Conservation (phyloP, 2,888 invertebrate genomes). For the Caenorhabditis angaria region DNA sequence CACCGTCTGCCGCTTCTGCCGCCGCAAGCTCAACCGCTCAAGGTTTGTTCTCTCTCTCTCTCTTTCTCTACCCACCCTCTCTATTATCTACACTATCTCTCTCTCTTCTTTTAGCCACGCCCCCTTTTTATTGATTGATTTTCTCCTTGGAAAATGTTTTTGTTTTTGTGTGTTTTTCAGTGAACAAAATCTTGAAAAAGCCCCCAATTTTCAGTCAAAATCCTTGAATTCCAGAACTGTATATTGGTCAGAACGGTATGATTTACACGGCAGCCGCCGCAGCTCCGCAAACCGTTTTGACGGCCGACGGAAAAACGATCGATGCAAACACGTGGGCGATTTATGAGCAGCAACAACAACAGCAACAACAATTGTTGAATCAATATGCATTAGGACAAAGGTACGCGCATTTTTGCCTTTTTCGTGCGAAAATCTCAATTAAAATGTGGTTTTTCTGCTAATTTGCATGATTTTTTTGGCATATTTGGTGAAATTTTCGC, state of each 20-base stretch:
- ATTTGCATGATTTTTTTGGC: neutral
- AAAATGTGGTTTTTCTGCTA: neutral
- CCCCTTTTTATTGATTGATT: conserved; percentile 5
- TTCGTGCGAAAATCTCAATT: neutral
- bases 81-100: too few relatives aligned
- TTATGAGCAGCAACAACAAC: conserved; percentile 37
- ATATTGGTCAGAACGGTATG: conserved; percentile 37
- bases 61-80: too few relatives aligned
- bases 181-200: too few relatives aligned
- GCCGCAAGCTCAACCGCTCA: neutral
- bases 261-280: conserved; percentile 19
- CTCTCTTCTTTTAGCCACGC: too few relatives aligned
- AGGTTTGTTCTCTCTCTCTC: neutral
- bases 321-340: conserved; percentile 31
- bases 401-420: neutral
- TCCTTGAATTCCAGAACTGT: conserved; percentile 20
- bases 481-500: too few relatives aligned
- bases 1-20: neutral
- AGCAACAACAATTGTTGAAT: conserved; percentile 30
- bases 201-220: neutral
- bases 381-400: conserved; percentile 38
- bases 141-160: neutral
- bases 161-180: neutral
- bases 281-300: conserved; percentile 4
- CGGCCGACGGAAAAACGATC: conserved; percentile 18